Evolutionary conservation across 1,140 invertebrate genomes (phyloP), one percentile per base, ranked within the genome.

Genomic region (Drosophila nannoptera): DNA sequence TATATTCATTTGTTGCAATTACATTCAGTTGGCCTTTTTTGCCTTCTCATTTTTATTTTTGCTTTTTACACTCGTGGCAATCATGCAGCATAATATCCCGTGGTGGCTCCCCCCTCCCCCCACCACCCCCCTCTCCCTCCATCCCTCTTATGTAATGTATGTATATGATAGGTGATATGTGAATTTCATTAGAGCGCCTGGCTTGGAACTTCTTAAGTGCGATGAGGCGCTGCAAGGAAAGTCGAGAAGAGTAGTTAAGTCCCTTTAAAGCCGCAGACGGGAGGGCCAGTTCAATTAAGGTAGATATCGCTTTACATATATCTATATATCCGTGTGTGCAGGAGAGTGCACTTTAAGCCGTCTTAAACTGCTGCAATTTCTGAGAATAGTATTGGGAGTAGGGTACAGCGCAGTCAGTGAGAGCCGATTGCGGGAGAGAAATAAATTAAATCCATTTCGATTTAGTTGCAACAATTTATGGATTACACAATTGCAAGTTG

Each of bases 1-100:
- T 80, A 77, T 76, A 84, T 84, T 84, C 80, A 84, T 84, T 86
- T 80, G 81, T 61, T 80, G 77, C 80, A 84, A 83, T 83, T 83
- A 84, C 80, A 84, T 74, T 83, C 64, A 14, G 40, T 14, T 43
- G n/a, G 12, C 7, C 7, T 42, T 42, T 40, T 40, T 11, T 50
- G 0, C 11, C 36, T 54, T 42, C 12, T 49, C 29, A 40, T 49
- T 48, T 48, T 43, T 35, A 43, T 43, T 43, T 31, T 31, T 48
- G 16, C 9, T 35, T 54, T 43, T 69, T 33, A 45, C 53, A 59
- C 58, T 52, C 40, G 33, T 71, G 63, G 69, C 74, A 81, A 77
- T 82, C 78, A 81, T 82, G 77, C 77, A 74, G 59, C 78, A 75
- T 81, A 75, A 70, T 82, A 82, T 75, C 65, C 31, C 48, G 32